Conservation (phyloP, 53 echinoderm and acorn worm genomes). For the Antedon mediterranea region DNA sequence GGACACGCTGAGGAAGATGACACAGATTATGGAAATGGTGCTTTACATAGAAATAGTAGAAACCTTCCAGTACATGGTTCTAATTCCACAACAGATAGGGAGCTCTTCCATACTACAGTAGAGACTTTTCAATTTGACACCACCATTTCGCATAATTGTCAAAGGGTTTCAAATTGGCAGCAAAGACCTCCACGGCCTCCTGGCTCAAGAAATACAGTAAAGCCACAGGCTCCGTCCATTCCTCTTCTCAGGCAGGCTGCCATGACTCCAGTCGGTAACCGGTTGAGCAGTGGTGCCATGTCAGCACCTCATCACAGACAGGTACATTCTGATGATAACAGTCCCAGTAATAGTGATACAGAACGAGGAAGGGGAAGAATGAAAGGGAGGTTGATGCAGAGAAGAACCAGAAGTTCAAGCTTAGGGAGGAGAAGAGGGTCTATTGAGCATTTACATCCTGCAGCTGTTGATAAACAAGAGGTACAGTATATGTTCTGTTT, state of each 20-base stretch:
- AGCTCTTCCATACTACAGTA: not conserved
- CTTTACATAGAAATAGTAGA: not conserved
- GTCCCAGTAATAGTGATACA: constrained; percentile 1
- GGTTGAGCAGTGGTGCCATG: constrained; percentile 19
- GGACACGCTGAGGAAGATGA: not conserved
- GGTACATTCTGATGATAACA: not conserved
- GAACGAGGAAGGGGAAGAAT: not conserved
- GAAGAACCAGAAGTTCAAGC: constrained; percentile 41
- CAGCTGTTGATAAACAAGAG: constrained; percentile 26
- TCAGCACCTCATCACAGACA: constrained; percentile 19
- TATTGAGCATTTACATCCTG: constrained; percentile 22
- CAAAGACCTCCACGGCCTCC: not conserved
- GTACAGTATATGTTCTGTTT: too few relatives aligned
- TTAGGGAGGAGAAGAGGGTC: constrained; percentile 26
- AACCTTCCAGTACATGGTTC: not conserved
- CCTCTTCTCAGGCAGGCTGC: constrained; percentile 17
- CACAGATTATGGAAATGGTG: not conserved
- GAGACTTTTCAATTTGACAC: not conserved
- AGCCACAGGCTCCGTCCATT: constrained; percentile 21
- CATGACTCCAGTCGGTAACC: constrained; percentile 39
- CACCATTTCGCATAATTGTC: not conserved
- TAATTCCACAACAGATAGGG: not conserved
- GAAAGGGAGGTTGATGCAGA: not conserved
- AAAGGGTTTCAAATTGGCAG: not conserved
- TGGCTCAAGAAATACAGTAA: not conserved